Percentiles rank a stretch among this genome's conserved stretches.
phyloP scores from a whole-genome alignment of 2,113 vertebrate species.

The Oryctolagus cuniculus region mOryCun1.1 NC_091435.1:110052501-110053000 shows the following conservation, averaged over 20 bases:
- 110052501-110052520: no score
- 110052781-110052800: background rate
- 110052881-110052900: no score
- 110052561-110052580: no score
- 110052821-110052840: constrained; percentile 18
- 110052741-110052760: background rate
- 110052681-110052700: background rate
- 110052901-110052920: no score
- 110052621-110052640: background rate
- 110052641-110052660: constrained; percentile 45
- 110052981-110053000: no score
- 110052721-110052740: constrained; percentile 6
- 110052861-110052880: constrained; percentile 39
- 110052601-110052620: no score
- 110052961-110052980: no score
- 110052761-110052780: background rate
- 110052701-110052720: constrained; percentile 49
- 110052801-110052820: constrained; percentile 41
- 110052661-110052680: background rate
- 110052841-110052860: constrained; percentile 7
- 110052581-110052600: background rate
- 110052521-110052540: no score
- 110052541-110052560: no score
- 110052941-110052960: no score
- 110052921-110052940: no score